These are phyloP conservation scores for Stenichneumon culpator DNA, from an alignment of 2,888 invertebrate genomes.

Conservation along the genomic window DNA sequence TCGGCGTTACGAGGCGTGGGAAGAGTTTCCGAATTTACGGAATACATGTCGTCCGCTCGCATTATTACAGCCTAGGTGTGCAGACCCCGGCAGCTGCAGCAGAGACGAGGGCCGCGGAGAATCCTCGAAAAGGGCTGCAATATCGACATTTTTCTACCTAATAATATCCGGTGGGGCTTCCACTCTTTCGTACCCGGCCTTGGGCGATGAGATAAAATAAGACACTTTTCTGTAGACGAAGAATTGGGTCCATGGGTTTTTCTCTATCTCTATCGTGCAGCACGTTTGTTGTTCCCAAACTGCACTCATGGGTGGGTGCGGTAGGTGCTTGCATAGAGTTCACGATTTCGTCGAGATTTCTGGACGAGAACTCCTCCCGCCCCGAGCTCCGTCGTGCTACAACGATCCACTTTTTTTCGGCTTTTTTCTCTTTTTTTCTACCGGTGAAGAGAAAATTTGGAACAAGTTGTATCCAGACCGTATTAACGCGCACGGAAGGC, in stretches of 20 bases:
- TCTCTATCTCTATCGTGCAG: conserved; percentile 15
- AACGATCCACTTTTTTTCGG: conserved; percentile 40
- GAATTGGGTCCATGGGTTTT: too few species aligned
- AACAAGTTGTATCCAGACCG: conserved; percentile 71
- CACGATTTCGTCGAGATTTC: conserved; percentile 50
- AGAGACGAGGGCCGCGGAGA: neutral
- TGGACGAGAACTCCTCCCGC: conserved; percentile 55
- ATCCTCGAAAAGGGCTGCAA: too few species aligned
- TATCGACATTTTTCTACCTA: too few species aligned
- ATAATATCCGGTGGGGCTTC: too few species aligned
- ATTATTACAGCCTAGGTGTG: conserved; percentile 20
- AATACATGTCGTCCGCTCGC: conserved; percentile 13
- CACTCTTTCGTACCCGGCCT: too few species aligned
- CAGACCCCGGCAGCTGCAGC: conserved; percentile 53
- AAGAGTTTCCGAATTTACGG: conserved; percentile 59
- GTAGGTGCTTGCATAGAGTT: conserved; percentile 46
- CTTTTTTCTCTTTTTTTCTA: conserved; percentile 60
- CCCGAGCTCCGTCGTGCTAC: neutral
- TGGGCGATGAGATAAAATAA: too few species aligned
- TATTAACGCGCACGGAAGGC: conserved; percentile 56
- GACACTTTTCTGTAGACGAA: too few species aligned
- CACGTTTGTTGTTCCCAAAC: conserved; percentile 46
- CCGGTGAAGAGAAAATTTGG: conserved; percentile 59
- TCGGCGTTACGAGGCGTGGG: conserved; percentile 58
- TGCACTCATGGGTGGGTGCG: conserved; percentile 26